These are phyloP conservation scores for Larimichthys crocea DNA, from an alignment of 2,113 vertebrate species.

Conservation along the genomic window DNA sequence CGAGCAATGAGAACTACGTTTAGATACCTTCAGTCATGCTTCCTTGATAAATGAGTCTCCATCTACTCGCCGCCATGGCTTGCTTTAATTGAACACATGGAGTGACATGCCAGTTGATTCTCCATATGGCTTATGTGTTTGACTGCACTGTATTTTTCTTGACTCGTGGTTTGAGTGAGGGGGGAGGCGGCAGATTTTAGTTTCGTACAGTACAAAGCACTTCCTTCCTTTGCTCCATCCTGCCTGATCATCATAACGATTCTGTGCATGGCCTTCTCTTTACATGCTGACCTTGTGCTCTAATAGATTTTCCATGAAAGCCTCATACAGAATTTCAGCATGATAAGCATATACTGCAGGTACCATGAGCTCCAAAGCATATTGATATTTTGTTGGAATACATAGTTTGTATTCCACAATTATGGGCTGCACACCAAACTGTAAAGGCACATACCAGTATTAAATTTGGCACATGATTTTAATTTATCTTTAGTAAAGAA, in stretches of 20 bases:
- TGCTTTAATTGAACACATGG: conserved; percentile 25
- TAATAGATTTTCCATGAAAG: conserved; percentile 36
- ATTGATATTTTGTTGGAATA: background rate
- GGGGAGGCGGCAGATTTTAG: conserved; percentile 9
- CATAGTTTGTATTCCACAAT: background rate
- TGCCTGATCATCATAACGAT: conserved; percentile 26
- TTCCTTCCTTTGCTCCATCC: conserved; percentile 59
- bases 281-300: conserved; percentile 23
- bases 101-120: conserved; percentile 51
- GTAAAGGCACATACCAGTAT: background rate
- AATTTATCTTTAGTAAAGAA: no score
- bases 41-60: conserved; percentile 14
- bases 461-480: background rate
- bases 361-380: background rate
- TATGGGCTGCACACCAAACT: background rate
- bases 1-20: conserved; percentile 2
- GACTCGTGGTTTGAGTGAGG: conserved; percentile 50
- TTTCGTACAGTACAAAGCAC: conserved; percentile 3
- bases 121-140: conserved; percentile 49
- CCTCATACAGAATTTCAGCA: conserved; percentile 3
- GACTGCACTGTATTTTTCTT: conserved; percentile 49
- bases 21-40: background rate
- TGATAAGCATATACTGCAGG: background rate
- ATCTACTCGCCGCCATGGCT: background rate
- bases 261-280: conserved; percentile 1